phyloP scores from a whole-genome alignment of 1,140 invertebrate species.

The Intoshia linei region DNA sequence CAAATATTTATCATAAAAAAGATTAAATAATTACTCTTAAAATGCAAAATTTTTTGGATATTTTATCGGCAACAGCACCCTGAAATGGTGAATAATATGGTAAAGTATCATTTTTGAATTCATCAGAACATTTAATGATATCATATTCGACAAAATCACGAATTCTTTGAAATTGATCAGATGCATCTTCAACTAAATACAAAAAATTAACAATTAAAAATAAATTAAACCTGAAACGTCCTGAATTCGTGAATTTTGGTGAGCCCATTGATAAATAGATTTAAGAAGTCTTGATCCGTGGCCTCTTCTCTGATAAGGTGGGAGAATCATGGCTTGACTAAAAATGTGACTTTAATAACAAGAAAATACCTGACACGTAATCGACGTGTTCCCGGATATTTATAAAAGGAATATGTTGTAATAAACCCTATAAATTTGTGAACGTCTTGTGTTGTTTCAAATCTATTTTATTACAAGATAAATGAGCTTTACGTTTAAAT shows the following conservation, averaged over 20 bases:
- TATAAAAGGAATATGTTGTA: not conserved
- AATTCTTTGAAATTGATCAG: constrained; percentile 46
- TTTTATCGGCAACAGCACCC: no score
- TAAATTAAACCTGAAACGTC: not conserved
- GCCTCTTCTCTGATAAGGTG: constrained; percentile 50
- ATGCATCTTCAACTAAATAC: constrained; percentile 49
- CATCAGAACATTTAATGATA: no score
- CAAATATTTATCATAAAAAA: no score
- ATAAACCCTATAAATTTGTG: not conserved
- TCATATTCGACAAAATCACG: constrained; percentile 69
- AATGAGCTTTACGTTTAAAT: not conserved
- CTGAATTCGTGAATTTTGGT: not conserved
- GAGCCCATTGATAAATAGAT: not conserved
- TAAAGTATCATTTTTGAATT: no score
- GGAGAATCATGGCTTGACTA: constrained; percentile 55
- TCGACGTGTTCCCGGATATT: no score
- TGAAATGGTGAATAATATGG: no score
- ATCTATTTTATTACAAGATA: constrained; percentile 3
- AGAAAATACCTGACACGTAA: no score
- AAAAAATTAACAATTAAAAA: constrained; percentile 6
- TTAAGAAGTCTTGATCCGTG: constrained; percentile 40
- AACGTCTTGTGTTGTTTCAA: not conserved
- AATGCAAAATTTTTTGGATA: no score
- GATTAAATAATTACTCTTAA: no score
- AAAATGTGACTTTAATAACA: constrained; percentile 7